Evolutionary conservation across 2,797 vertebrate genomes (phyloP), one percentile per base, ranked within the genome.

Genomic region (Typhlichthys eigenmanni): DNA sequence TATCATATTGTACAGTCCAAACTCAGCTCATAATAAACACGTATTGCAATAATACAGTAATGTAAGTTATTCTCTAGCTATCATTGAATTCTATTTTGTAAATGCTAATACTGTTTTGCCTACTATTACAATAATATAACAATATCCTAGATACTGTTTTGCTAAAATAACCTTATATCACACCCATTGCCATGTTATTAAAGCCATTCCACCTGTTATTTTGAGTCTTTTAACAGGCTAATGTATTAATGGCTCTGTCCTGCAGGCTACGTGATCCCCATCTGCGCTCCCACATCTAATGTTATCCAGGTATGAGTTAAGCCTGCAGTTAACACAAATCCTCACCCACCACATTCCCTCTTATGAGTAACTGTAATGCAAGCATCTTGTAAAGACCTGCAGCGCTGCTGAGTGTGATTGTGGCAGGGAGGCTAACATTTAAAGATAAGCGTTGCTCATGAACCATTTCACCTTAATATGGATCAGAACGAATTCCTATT

Each of bases 381-480:
- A 85, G 85, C 86, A 82, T 77, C 74, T 74, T 83, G 86, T 71
- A 53, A 60, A 55, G 62, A 75, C 79, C 81, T 60, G 75, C 55
- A 51, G 79, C 70, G 68, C 68, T 62, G 66, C 76, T 85, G 85
- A 83, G 84, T 81, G 78, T 84, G 84, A 86, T 78, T 79, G 83
- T 57, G 62, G 38, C 70, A 45, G 77, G 70, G 70, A 45, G 68
- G 60, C 55, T 34, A 71, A 79, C 78, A 80, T 85, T 82, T 82
- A 85, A 88, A 83, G 85, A 89, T 82, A 83, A 83, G 85, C 81
- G 76, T 68, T 60, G 71, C 69, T 69, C 47, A 38, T 83, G 81
- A 88, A 87, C 68, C 65, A 62, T 77, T 81, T 60, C 81, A 76
- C 78, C 81, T 84, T 81, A 87, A 90, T 86, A 76, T 79, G 70